These are phyloP conservation scores for Poeciliopsis prolifica DNA, from an alignment of 2,113 vertebrate genomes.

Conservation along the genomic window DNA sequence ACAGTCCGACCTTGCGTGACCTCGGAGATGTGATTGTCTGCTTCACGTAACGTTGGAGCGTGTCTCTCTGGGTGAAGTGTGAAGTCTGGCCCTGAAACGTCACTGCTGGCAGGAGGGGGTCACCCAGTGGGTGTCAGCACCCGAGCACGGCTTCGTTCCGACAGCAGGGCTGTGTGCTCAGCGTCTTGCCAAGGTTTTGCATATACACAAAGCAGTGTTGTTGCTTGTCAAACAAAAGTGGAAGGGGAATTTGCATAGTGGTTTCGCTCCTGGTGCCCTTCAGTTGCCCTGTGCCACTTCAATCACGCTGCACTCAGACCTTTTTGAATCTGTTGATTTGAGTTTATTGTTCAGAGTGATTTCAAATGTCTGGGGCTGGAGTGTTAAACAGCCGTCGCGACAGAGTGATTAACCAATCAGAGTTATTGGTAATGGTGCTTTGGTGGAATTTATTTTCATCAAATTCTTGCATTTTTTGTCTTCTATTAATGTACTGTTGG, in stretches of 20 bases:
- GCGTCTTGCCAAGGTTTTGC: conserved; percentile 74
- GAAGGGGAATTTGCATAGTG: conserved; percentile 76
- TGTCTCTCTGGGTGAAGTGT: conserved; percentile 32
- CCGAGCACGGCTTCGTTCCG: conserved; percentile 56
- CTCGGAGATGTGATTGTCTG: conserved; percentile 14
- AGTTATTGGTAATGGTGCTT: conserved; percentile 10
- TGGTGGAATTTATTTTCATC: conserved; percentile 2
- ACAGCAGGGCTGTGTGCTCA: conserved; percentile 57
- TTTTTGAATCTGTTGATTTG: conserved; percentile 16
- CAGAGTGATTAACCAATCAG: conserved; percentile 29
- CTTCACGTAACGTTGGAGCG: conserved; percentile 1
- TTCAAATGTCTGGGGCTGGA: conserved; percentile 11
- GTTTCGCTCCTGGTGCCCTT: conserved; percentile 74
- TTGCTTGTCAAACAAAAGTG: conserved; percentile 81
- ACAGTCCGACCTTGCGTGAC: conserved; percentile 22
- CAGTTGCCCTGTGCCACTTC: conserved; percentile 60
- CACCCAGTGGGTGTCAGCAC: conserved; percentile 61
- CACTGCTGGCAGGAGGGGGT: conserved; percentile 56
- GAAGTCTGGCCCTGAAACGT: conserved; percentile 40
- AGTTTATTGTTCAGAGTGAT: conserved; percentile 22
- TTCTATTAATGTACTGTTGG: background rate
- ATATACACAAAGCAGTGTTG: conserved; percentile 79
- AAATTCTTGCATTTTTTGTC: background rate
- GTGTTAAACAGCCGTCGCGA: background rate
- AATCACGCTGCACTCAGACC: conserved; percentile 22